Conservation (phyloP, 2,797 vertebrate species). For the Strix occidentalis region DNA sequence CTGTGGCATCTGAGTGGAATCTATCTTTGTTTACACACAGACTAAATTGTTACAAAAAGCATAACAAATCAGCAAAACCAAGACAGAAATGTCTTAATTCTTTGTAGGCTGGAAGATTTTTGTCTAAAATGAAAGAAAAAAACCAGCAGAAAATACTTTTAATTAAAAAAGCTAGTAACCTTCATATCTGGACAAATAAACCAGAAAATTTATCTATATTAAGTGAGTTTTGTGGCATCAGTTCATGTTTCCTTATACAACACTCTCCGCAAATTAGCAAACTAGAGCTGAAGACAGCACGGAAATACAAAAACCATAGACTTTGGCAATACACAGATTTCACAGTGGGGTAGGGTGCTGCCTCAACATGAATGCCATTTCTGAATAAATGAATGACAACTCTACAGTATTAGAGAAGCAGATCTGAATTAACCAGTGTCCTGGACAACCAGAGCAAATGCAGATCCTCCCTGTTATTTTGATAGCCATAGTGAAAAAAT, state of each 20-base stretch:
- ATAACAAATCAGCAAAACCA: slow-evolving; percentile 40
- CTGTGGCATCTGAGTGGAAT: slow-evolving; percentile 32
- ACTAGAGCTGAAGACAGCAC: neutral
- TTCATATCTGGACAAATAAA: neutral
- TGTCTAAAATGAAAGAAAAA: neutral
- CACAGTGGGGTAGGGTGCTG: neutral
- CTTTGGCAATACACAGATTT: neutral
- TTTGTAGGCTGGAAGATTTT: neutral
- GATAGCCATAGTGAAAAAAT: neutral
- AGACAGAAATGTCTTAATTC: neutral
- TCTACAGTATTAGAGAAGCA: neutral
- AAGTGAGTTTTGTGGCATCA: neutral
- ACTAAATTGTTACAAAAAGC: slow-evolving; percentile 20
- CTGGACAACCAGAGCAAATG: neutral
- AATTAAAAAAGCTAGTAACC: neutral
- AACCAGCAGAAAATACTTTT: neutral
- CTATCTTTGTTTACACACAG: slow-evolving; percentile 25
- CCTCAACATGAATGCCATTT: neutral
- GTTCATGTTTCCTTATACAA: neutral
- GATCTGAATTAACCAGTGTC: neutral
- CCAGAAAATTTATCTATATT: neutral
- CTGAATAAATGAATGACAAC: neutral
- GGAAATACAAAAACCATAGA: neutral
- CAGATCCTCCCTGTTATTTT: neutral
- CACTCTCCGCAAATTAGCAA: neutral